phyloP scores from a whole-genome alignment of 2,888 invertebrate genomes.

The Eupithecia centaureata region DNA sequence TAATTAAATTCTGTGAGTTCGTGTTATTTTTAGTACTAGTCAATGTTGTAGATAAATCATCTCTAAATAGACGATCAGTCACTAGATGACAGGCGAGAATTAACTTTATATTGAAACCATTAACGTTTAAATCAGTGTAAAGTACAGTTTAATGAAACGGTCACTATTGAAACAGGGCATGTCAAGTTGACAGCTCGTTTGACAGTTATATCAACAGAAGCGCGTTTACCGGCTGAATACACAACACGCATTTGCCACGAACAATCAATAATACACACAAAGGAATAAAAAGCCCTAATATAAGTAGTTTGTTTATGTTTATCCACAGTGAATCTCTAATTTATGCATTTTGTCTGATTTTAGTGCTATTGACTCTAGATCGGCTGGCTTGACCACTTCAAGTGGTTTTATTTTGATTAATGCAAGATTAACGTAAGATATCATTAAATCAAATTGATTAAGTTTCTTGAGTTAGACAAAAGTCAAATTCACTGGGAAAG shows the following conservation, averaged over 20 bases:
- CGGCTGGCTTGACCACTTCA: constrained; percentile 6
- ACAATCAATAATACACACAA: constrained; percentile 32
- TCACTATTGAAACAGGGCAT: constrained; percentile 38
- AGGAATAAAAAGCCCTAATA: constrained; percentile 33
- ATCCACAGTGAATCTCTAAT: constrained; percentile 38
- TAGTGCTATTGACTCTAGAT: constrained; percentile 19
- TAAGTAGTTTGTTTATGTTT: constrained; percentile 30
- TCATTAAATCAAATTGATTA: background rate
- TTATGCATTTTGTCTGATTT: constrained; percentile 37
- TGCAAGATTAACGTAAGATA: background rate
- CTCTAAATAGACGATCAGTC: constrained; percentile 28
- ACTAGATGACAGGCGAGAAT: constrained; percentile 14
- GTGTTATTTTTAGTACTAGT: constrained; percentile 27
- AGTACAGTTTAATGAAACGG: constrained; percentile 20
- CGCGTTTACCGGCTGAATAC: constrained; percentile 40
- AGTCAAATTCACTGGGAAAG: too few species aligned
- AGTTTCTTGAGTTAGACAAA: too few species aligned
- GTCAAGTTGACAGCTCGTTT: constrained; percentile 55
- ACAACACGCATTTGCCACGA: constrained; percentile 42
- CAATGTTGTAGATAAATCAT: background rate
- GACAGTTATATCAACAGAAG: constrained; percentile 70
- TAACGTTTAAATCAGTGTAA: constrained; percentile 12
- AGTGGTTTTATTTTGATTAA: background rate
- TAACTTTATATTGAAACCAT: constrained; percentile 29
- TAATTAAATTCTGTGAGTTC: constrained; percentile 48